Conservation (phyloP, 1,140 invertebrate genomes). For the Aphis craccivora region DNA sequence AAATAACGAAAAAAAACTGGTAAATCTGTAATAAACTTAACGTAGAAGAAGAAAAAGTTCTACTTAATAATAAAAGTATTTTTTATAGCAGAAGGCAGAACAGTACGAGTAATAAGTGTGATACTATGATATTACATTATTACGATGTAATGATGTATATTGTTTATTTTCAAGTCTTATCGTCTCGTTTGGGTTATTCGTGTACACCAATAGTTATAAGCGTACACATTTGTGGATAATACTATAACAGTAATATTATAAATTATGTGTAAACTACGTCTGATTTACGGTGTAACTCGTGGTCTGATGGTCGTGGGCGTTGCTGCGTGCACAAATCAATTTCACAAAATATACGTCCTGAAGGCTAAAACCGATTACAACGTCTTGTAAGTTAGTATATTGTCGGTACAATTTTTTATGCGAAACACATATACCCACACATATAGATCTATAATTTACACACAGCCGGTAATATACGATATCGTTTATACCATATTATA, state of each 20-base stretch:
- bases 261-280: not conserved
- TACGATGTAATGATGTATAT: too few species aligned
- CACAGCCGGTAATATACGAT: not conserved
- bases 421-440: not conserved
- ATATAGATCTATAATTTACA: not conserved
- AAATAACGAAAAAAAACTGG: not conserved
- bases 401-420: not conserved
- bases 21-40: not conserved
- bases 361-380: not conserved
- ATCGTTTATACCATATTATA: not conserved
- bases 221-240: not conserved
- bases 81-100: not conserved
- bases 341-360: not conserved
- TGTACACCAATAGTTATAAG: not conserved
- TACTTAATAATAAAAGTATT: not conserved
- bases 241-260: not conserved
- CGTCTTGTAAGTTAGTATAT: not conserved
- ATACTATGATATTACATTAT: not conserved
- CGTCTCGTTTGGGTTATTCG: not conserved
- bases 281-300: not conserved
- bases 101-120: not conserved
- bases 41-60: not conserved
- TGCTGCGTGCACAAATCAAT: not conserved
- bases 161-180: not conserved
- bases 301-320: not conserved